These are phyloP conservation scores for Asbolus verrucosus DNA, from an alignment of 1,140 invertebrate species.

Conservation along the genomic window DNA sequence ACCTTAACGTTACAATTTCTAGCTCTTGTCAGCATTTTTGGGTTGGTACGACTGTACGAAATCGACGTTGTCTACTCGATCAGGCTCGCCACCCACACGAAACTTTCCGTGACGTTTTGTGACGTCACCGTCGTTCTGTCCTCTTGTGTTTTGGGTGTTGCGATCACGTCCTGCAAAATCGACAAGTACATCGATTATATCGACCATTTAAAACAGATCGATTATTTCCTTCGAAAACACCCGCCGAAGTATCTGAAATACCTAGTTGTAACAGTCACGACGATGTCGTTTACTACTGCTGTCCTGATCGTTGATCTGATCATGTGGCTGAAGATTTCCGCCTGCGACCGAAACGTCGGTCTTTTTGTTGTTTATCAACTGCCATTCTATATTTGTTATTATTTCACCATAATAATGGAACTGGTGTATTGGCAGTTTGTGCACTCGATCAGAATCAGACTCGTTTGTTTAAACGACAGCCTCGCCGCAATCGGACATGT, in stretches of 20 bases:
- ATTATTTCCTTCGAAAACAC: neutral
- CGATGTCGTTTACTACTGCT: neutral
- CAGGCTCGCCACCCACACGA: neutral
- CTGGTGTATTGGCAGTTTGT: conserved; percentile 15
- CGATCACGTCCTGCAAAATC: neutral
- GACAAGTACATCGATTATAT: conserved; percentile 1
- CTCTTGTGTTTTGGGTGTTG: neutral
- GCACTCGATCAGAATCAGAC: neutral
- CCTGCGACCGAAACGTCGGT: neutral
- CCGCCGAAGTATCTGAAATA: neutral
- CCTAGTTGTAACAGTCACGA: neutral
- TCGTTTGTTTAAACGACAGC: neutral
- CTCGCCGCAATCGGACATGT: neutral
- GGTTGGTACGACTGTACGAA: neutral
- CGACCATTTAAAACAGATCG: neutral
- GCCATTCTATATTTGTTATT: conserved; percentile 10
- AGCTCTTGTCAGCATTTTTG: conserved; percentile 13
- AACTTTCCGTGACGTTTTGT: conserved; percentile 1
- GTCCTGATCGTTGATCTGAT: conserved; percentile 6
- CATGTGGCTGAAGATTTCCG: neutral
- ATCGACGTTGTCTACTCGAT: conserved; percentile 12
- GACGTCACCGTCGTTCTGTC: neutral
- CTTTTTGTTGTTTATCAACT: neutral
- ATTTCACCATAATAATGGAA: conserved; percentile 9
- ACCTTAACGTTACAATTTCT: too few relatives aligned